A percentile compares a stretch with the other conserved stretches of the same genome.
These are phyloP conservation scores for Parasteatoda tepidariorum DNA, from an alignment of 1,140 invertebrate species.

Conservation along the genomic window DNA sequence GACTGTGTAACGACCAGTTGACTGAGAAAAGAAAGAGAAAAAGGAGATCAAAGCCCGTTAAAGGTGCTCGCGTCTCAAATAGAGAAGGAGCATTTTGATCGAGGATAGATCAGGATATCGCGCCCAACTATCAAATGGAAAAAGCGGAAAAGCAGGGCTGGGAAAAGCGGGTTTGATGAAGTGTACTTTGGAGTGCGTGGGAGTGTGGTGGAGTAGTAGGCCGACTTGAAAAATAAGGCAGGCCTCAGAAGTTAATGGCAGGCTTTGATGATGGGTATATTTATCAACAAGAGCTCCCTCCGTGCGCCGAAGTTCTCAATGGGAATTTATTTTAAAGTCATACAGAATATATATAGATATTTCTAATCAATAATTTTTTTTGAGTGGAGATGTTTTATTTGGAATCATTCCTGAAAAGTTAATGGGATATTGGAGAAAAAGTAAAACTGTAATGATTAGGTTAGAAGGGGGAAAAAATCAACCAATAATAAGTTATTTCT, in stretches of 20 bases:
- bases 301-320: not conserved
- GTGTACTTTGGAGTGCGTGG: not conserved
- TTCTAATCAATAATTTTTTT: no score
- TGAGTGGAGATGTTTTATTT: no score
- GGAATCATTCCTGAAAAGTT: no score
- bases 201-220: not conserved
- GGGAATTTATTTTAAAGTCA: no score
- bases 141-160: constrained; percentile 34
- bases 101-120: constrained; percentile 56
- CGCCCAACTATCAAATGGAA: constrained; percentile 56
- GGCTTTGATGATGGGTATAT: constrained; percentile 41
- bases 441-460: no score
- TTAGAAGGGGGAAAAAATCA: no score
- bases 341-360: no score
- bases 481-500: no score
- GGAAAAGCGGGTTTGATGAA: constrained; percentile 52
- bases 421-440: no score
- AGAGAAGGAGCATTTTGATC: constrained; percentile 47
- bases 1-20: constrained; percentile 50
- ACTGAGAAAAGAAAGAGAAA: constrained; percentile 11
- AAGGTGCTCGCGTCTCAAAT: constrained; percentile 37
- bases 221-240: constrained; percentile 32
- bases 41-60: constrained; percentile 48
- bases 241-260: constrained; percentile 40
- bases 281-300: constrained; percentile 37